Evolutionary conservation across 2,113 vertebrate genomes (phyloP), one percentile per base, ranked within the genome.

Genomic region (Aegotheles bennettii): DNA sequence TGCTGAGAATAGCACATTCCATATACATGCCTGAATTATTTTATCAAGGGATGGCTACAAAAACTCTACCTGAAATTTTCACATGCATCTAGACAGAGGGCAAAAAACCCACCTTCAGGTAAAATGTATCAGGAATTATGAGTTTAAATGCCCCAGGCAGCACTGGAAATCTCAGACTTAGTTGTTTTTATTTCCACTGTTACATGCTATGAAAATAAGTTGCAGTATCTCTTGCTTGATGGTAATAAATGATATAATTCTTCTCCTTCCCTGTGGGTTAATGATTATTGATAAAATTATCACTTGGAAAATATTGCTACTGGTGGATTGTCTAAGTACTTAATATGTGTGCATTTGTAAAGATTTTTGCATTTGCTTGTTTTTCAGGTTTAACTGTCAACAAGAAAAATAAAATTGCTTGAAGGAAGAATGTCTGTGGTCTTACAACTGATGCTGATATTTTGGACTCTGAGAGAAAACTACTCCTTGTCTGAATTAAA

Each of bases 261-360:
- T 92, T 78, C 68, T 84, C 23, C 33, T 94, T 92, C 84, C 64
- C 77, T 48, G 14, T 70, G 47, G 16, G 57, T 95, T 94, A 95
- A 95, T 79, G 65, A 69, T 76, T 79, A 91, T 77, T 85, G 89
- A 95, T 83, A 90, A 95, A 89, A 94, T 87, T 84, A 92, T 84
- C 69, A 64, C 40, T 84, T 84, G 56, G 56, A 93, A 92, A 92
- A 92, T 68, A 82, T 19, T 3, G 3, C 47, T 84, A 35, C 21
- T 68, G 18, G 35, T 71, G 48, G 40, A 82, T 29, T 78, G n/a
- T 81, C 33, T 84, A 90, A 88, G 31, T 59, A 86, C 33, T 84
- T 93, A 81, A 75, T 63, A 93, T 18, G 13, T 31, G 17, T 36
- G 43, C 51, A 26, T 50, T 95, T 16, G 7, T 26, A 88, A 83